phyloP scores from a whole-genome alignment of 2,113 vertebrate genomes.

The Corythornis vintsioides region DNA sequence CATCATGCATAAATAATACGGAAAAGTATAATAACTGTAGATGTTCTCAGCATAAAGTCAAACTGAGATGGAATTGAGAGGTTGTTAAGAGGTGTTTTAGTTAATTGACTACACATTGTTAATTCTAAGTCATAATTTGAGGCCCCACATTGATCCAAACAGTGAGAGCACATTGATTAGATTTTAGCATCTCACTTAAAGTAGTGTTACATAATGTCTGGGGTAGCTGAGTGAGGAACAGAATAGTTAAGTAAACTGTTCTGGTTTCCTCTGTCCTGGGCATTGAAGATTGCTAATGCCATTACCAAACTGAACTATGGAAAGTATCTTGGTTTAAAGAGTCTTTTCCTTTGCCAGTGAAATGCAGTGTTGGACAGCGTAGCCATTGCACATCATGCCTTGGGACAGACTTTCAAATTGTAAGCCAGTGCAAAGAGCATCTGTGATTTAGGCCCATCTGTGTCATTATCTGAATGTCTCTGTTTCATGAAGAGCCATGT shows the following conservation, averaged over 20 bases:
- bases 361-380: background rate
- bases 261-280: background rate
- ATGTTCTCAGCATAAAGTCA: background rate
- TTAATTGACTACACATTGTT: background rate
- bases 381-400: accelerated
- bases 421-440: background rate
- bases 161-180: background rate
- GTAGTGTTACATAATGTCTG: background rate
- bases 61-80: background rate
- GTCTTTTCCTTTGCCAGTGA: background rate
- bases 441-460: background rate
- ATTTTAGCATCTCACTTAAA: background rate
- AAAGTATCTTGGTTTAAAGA: background rate
- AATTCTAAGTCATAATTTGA: background rate
- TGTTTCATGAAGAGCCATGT: background rate
- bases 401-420: background rate
- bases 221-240: background rate
- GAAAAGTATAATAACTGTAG: background rate
- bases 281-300: background rate
- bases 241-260: background rate
- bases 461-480: background rate
- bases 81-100: background rate
- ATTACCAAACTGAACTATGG: background rate
- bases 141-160: background rate
- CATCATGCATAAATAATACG: background rate